Percentiles rank a stretch among this genome's conserved stretches.
phyloP scores from a whole-genome alignment of 2,888 invertebrate species.

The Rhaphigaster nebulosa region DNA sequence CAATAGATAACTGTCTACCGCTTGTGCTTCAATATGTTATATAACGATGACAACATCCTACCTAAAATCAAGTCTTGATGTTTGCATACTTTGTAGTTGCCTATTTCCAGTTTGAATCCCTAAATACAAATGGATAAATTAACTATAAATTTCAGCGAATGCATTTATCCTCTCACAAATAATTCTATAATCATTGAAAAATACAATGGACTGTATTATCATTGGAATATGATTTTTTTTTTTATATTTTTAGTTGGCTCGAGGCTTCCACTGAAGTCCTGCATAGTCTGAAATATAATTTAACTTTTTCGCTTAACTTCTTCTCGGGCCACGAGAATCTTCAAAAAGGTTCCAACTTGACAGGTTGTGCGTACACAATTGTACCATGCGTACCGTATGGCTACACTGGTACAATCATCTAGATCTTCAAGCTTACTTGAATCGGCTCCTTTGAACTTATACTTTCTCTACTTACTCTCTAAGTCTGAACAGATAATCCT shows the following conservation, averaged over 20 bases:
- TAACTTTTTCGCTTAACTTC: not conserved
- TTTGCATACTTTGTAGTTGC: not conserved
- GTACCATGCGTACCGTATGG: not conserved
- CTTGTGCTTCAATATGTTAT: not conserved
- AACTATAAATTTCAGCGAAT: not conserved
- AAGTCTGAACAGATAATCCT: not conserved
- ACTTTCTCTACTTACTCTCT: not conserved
- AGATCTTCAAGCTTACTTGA: not conserved
- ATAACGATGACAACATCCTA: not conserved
- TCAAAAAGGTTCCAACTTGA: not conserved
- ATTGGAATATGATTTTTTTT: no score
- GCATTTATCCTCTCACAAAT: no score
- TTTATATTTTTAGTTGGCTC: no score
- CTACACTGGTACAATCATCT: not conserved
- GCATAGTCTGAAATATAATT: no score
- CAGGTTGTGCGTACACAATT: not conserved
- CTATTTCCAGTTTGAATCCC: no score
- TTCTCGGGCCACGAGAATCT: not conserved
- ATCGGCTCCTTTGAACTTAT: slow-evolving; percentile 34
- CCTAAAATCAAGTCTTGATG: not conserved
- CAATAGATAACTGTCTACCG: not conserved
- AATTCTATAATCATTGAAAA: no score
- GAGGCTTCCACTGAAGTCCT: no score
- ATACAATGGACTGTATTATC: no score
- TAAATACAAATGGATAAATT: no score